A percentile compares a stretch with the other conserved stretches of the same genome.
Evolutionary conservation across 2,113 vertebrate species (phyloP).

Genomic region (Notarius lentiginosus): DNA sequence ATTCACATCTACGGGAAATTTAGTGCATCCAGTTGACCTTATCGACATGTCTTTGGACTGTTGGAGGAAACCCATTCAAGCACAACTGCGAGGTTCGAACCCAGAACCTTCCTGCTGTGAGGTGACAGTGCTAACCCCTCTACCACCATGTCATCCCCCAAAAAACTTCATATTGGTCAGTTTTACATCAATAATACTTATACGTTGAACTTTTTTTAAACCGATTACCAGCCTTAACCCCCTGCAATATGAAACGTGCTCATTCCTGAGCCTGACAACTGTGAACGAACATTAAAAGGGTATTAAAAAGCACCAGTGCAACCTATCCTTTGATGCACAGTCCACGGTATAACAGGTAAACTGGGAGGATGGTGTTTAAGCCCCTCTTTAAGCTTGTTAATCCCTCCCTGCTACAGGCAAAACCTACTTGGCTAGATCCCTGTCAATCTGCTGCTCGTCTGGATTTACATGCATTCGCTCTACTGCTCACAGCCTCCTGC

Average conservation of each 20-base stretch:
- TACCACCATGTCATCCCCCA: background rate
- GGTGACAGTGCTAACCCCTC: too few species aligned
- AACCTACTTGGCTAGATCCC: conserved; percentile 76
- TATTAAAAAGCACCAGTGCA: conserved; percentile 67
- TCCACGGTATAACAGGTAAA: conserved; percentile 75
- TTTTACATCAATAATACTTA: conserved; percentile 50
- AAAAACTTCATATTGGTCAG: conserved; percentile 31
- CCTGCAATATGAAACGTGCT: conserved; percentile 60
- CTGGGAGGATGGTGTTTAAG: conserved; percentile 75
- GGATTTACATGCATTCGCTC: conserved; percentile 80
- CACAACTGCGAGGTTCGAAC: too few species aligned
- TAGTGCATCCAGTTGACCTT: too few species aligned
- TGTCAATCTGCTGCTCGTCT: conserved; percentile 78
- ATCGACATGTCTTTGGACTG: too few species aligned
- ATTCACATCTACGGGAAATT: too few species aligned
- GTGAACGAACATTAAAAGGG: conserved; percentile 69
- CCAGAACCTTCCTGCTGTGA: too few species aligned
- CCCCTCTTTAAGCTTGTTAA: conserved; percentile 82
- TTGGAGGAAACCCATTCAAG: too few species aligned
- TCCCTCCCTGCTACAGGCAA: conserved; percentile 80
- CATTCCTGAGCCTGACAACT: conserved; percentile 71
- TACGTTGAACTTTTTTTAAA: conserved; percentile 44
- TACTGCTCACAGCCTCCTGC: conserved; percentile 68
- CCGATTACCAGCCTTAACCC: conserved; percentile 49
- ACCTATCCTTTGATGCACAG: conserved; percentile 65